phyloP scores from a whole-genome alignment of 2,888 invertebrate genomes.

The Plebejus melissa region DNA sequence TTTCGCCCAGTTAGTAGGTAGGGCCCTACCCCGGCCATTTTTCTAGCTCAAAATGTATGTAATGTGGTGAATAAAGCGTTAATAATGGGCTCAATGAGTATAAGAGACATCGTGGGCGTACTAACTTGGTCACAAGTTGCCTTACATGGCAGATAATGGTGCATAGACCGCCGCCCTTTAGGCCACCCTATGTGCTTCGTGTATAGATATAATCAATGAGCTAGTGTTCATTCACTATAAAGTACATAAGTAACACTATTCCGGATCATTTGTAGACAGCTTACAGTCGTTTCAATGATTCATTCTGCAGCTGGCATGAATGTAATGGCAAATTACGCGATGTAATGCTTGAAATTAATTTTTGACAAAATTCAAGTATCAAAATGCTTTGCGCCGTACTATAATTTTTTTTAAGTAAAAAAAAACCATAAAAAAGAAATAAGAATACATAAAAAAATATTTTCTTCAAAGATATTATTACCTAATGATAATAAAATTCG shows the following conservation, averaged over 20 bases:
- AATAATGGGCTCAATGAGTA: slow-evolving; percentile 38
- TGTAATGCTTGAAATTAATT: not conserved
- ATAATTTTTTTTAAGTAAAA: not conserved
- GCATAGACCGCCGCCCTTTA: slow-evolving; percentile 67
- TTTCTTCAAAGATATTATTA: too few relatives aligned
- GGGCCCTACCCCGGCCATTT: slow-evolving; percentile 76
- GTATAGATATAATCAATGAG: slow-evolving; percentile 72
- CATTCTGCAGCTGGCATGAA: slow-evolving; percentile 28
- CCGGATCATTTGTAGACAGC: slow-evolving; percentile 67
- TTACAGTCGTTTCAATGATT: slow-evolving; percentile 35
- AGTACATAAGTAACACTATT: slow-evolving; percentile 56
- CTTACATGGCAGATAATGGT: slow-evolving; percentile 40
- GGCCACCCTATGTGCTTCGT: slow-evolving; percentile 52
- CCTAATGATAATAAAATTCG: too few relatives aligned
- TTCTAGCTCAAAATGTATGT: slow-evolving; percentile 56
- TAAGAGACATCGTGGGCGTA: slow-evolving; percentile 33
- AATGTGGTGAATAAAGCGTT: slow-evolving; percentile 47
- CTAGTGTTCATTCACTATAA: slow-evolving; percentile 73
- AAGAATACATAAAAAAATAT: not conserved
- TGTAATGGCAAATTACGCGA: slow-evolving; percentile 12
- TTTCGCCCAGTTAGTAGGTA: slow-evolving; percentile 66
- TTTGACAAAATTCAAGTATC: not conserved
- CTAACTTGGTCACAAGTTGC: slow-evolving; percentile 36
- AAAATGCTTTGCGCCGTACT: not conserved
- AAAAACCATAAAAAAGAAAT: not conserved